Evolutionary conservation across 2,113 vertebrate genomes (phyloP).

Genomic region (Sitta europaea): DNA sequence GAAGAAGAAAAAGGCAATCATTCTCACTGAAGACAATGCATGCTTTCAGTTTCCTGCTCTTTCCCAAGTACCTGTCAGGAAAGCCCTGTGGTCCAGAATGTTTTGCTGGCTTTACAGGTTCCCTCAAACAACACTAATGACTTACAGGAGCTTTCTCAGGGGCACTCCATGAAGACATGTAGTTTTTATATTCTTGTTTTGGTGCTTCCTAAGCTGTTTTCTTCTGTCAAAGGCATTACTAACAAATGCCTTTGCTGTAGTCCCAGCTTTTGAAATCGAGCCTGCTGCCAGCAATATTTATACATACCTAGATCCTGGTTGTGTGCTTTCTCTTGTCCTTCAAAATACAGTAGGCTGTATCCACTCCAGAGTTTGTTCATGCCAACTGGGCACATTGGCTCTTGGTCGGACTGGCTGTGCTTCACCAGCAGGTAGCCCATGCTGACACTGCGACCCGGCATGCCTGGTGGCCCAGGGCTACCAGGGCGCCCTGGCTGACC

Average conservation of each 20-base stretch:
- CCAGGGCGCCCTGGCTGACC: slow-evolving; percentile 81
- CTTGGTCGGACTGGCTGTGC: slow-evolving; percentile 91
- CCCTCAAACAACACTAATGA: not conserved
- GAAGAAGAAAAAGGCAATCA: not conserved
- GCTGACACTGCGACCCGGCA: slow-evolving; percentile 90
- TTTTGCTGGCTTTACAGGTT: not conserved
- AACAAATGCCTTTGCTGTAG: too few relatives aligned
- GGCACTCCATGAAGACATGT: not conserved
- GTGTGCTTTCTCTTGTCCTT: slow-evolving; percentile 96
- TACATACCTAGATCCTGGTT: slow-evolving; percentile 94
- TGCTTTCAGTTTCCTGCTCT: not conserved
- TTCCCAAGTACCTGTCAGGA: not conserved
- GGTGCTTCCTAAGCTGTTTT: not conserved
- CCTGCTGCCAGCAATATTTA: not conserved
- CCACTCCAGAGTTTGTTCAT: slow-evolving; percentile 95
- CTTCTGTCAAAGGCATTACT: too few relatives aligned
- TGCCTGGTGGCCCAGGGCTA: slow-evolving; percentile 79
- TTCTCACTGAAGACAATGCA: not conserved
- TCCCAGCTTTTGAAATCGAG: not conserved
- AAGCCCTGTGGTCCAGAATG: not conserved
- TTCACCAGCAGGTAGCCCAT: slow-evolving; percentile 97
- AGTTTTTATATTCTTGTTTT: not conserved
- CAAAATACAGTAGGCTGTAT: slow-evolving; percentile 94
- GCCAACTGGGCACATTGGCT: slow-evolving; percentile 92
- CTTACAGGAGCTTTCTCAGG: not conserved